Base-by-base conservation (phyloP, 1,140 invertebrate species). In the Aphis craccivora region DNA sequence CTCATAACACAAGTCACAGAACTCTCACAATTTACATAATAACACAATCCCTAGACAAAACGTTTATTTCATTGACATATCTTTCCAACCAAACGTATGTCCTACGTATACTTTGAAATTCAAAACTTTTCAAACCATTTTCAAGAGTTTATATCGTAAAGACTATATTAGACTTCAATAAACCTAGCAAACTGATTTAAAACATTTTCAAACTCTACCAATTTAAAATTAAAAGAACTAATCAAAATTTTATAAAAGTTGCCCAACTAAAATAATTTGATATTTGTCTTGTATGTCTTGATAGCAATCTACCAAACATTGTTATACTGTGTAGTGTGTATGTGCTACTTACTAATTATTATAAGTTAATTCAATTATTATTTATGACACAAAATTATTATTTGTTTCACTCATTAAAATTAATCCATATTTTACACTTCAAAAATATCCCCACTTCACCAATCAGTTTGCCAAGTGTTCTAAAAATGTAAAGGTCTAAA, bases 1-100 rank as follows among this genome's bases (percentile, higher is more conserved):
- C 40, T 86, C 84, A 45, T 45, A 86, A 43, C 43, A 86, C 40
- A 86, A 43, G 23, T 86, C 25, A 25, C 84, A 43, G 25, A 86
- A 86, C 40, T 86, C 84, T 86, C 3, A 86, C 40, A 14, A 86
- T 86, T 86, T 86, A 86, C 84, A 86, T 86, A 86, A 86, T 86
- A 84, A 43, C 40, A 25, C 11, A 30, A 40, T 86, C 84, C 84
- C 40, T 9, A 86, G 84, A 86, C 23, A 86, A 86, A 45, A 86
- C 84, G 23, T 45, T 86, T 86, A 43, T 40, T 45, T 86, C 84
- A 86, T 43, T 86, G 84, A 86, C 43, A 43, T 86, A 23, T 45
- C 25, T 86, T 84, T 86, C 40, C 3, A 43, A 86, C 84, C 23
- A 45, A 86, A 86, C 25, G 25, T 45, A 30, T 43, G 40, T 25